A percentile compares a stretch with the other conserved stretches of the same genome.
phyloP scores from a whole-genome alignment of 2,113 vertebrate genomes.

The Corythaixoides concolor region DNA sequence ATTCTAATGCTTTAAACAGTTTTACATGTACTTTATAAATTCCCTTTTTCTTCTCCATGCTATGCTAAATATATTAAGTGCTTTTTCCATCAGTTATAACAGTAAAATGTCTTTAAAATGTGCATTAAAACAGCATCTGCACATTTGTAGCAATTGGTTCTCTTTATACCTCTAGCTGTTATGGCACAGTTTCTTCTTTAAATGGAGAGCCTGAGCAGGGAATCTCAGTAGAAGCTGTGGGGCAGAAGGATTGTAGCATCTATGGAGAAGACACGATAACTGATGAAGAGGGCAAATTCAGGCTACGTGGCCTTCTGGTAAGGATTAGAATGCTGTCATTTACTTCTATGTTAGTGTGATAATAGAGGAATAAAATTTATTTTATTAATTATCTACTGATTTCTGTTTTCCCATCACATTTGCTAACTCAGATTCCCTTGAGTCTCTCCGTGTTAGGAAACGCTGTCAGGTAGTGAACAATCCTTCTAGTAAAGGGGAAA shows the following conservation, averaged over 20 bases:
- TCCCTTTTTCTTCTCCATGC: not conserved
- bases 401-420: not conserved
- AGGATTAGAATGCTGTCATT: constrained; percentile 5
- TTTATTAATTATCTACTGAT: not conserved
- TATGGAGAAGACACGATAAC: constrained; percentile 96
- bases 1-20: not conserved
- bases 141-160: not conserved
- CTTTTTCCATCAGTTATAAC: not conserved
- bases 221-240: constrained; percentile 90
- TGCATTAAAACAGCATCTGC: not conserved
- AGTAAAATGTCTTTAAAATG: not conserved
- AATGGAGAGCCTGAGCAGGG: constrained; percentile 95
- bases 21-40: not conserved
- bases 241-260: constrained; percentile 87
- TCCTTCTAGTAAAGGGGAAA: not conserved
- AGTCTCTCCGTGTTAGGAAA: not conserved
- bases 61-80: not conserved
- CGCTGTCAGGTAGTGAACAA: not conserved
- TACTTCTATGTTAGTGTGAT: not conserved
- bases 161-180: constrained; percentile 80
- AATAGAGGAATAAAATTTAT: not conserved
- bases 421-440: not conserved
- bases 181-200: constrained; percentile 90
- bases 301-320: constrained; percentile 92
- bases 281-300: constrained; percentile 92